Conservation (phyloP, 2,797 vertebrate genomes). For the Melanotaenia parkinsoni region DNA sequence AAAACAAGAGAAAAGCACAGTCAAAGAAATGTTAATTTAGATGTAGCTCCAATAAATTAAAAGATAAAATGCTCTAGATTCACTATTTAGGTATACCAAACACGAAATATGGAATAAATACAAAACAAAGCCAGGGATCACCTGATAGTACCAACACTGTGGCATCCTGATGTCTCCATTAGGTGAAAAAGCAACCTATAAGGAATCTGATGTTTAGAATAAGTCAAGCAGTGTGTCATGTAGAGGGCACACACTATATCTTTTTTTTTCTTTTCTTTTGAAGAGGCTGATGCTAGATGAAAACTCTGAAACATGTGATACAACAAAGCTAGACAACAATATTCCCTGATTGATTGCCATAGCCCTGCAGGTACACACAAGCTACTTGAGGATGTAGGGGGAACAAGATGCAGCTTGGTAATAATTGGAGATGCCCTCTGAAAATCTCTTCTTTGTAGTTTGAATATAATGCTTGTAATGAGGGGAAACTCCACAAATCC, state of each 20-base stretch:
- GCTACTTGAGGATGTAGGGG: slow-evolving; percentile 24
- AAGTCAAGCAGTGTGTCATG: slow-evolving; percentile 28
- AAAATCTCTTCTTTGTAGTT: slow-evolving; percentile 51
- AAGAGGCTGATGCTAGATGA: slow-evolving; percentile 40
- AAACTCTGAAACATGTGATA: slow-evolving; percentile 48
- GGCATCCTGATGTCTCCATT: slow-evolving; percentile 20
- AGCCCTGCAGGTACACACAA: slow-evolving; percentile 44
- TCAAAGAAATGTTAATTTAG: slow-evolving; percentile 46
- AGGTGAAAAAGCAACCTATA: slow-evolving; percentile 30
- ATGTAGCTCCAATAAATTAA: slow-evolving; percentile 9
- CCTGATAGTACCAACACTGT: slow-evolving; percentile 10
- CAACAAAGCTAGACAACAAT: slow-evolving; percentile 48
- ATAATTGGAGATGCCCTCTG: slow-evolving; percentile 38
- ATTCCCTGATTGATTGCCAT: slow-evolving; percentile 49
- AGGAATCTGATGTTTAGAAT: slow-evolving; percentile 35
- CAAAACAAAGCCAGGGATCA: slow-evolving; percentile 25
- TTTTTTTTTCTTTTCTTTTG: slow-evolving; percentile 16
- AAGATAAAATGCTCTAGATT: slow-evolving; percentile 22
- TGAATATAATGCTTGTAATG: slow-evolving; percentile 49
- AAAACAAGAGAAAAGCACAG: slow-evolving; percentile 8
- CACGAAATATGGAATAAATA: slow-evolving; percentile 5
- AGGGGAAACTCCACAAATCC: slow-evolving; percentile 39
- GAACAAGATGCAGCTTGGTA: slow-evolving; percentile 26
- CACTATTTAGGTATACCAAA: not conserved
- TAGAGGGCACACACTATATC: slow-evolving; percentile 20